phyloP scores from a whole-genome alignment of 1,140 invertebrate species.

The Atta texana region DNA sequence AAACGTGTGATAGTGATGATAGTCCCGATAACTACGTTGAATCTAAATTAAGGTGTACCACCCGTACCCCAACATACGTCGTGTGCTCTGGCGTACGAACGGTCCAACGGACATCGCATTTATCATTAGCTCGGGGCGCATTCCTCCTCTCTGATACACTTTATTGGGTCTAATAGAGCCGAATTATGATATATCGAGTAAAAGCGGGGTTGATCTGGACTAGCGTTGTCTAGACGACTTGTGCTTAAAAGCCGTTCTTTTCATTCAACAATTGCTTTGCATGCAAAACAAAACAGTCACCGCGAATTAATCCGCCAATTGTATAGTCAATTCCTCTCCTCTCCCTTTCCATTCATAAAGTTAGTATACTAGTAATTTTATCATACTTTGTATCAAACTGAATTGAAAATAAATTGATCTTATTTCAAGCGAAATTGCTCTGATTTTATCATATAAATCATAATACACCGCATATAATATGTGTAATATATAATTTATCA shows the following conservation, averaged over 20 bases:
- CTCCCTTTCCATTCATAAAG: not conserved
- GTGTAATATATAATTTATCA: not conserved
- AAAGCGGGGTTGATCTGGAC: constrained; percentile 54
- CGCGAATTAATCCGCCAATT: constrained; percentile 39
- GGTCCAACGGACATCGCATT: constrained; percentile 66
- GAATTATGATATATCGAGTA: constrained; percentile 73
- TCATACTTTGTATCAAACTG: not conserved
- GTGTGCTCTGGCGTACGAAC: constrained; percentile 42
- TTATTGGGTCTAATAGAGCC: constrained; percentile 75
- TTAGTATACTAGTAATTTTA: constrained; percentile 25
- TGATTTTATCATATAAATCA: constrained; percentile 4
- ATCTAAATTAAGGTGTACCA: constrained; percentile 64
- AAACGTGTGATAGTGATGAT: not conserved
- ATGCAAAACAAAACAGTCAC: constrained; percentile 67
- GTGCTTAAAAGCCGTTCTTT: constrained; percentile 52
- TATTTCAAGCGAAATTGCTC: not conserved
- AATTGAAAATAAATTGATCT: not conserved
- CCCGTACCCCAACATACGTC: constrained; percentile 64
- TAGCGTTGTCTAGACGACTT: constrained; percentile 61
- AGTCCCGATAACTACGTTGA: not conserved
- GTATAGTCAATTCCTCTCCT: not conserved
- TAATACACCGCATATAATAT: not conserved
- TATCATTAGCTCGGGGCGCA: constrained; percentile 70
- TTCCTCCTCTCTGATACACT: constrained; percentile 75
- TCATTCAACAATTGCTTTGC: constrained; percentile 50